Evolutionary conservation across 2,113 vertebrate species (phyloP).

Genomic region (Ptyas mucosa): DNA sequence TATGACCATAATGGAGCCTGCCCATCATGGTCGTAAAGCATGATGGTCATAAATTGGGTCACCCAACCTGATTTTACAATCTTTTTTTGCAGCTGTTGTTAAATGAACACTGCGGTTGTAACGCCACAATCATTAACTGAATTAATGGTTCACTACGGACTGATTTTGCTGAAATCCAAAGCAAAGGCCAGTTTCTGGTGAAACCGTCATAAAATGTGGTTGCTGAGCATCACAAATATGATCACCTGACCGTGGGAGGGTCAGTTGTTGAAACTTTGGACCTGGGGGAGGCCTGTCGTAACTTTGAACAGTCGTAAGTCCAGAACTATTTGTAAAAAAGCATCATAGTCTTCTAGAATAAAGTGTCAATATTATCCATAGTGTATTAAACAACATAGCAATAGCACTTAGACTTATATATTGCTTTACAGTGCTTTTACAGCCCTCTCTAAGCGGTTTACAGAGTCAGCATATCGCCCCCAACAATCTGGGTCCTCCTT

Average conservation of each 20-base stretch:
- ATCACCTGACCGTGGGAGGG: background rate
- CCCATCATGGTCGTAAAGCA: background rate
- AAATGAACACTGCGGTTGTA: no score
- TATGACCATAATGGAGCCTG: background rate
- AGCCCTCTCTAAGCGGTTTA: no score
- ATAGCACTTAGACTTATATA: no score
- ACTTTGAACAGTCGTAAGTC: background rate
- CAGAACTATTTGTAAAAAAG: background rate
- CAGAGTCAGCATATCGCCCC: no score
- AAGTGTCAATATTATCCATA: background rate
- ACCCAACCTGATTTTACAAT: background rate
- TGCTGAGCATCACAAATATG: background rate
- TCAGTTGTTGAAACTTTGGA: background rate
- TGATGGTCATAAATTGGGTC: background rate
- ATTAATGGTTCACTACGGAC: no score
- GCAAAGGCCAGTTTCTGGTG: background rate
- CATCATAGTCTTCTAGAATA: background rate
- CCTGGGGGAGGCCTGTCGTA: background rate
- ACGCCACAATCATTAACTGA: no score
- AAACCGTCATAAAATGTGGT: background rate
- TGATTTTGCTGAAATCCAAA: background rate
- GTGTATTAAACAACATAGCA: background rate
- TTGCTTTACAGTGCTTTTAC: no score
- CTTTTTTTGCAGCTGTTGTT: background rate
- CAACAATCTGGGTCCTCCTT: no score